Conservation (phyloP, 1,140 invertebrate genomes). For the Gyrodactylus salaris region DNA sequence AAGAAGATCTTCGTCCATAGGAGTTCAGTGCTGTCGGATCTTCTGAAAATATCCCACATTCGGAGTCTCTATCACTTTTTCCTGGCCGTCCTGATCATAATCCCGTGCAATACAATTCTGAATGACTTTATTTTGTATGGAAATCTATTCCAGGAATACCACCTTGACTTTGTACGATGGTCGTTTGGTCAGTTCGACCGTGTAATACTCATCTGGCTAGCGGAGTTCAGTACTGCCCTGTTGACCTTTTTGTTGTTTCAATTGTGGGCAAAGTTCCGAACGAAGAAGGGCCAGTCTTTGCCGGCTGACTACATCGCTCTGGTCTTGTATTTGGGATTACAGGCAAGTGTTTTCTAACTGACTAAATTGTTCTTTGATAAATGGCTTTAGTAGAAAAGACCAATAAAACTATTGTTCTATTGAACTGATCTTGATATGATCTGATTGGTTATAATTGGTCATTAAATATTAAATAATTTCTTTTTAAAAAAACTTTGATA, state of each 20-base stretch:
- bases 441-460: too few relatives aligned
- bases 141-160: slow-evolving; percentile 13
- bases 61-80: slow-evolving; percentile 47
- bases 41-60: slow-evolving; percentile 41
- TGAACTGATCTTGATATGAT: too few relatives aligned
- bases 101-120: slow-evolving; percentile 34
- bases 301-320: background rate
- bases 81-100: slow-evolving; percentile 36
- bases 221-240: slow-evolving; percentile 21
- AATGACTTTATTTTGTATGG: slow-evolving; percentile 36
- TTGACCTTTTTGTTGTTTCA: slow-evolving; percentile 25
- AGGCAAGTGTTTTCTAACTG: too few relatives aligned
- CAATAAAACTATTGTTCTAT: too few relatives aligned
- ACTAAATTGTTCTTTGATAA: too few relatives aligned
- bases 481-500: too few relatives aligned
- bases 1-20: background rate
- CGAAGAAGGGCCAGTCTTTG: background rate
- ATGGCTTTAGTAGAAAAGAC: too few relatives aligned
- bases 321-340: background rate
- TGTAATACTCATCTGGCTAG: slow-evolving; percentile 25
- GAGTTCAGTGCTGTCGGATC: slow-evolving; percentile 16
- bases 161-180: slow-evolving; percentile 24
- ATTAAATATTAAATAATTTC: too few relatives aligned
- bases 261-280: slow-evolving; percentile 20
- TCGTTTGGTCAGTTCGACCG: slow-evolving; percentile 26